Percentiles rank a stretch among this genome's conserved stretches.
phyloP scores from a whole-genome alignment of 2,888 invertebrate species.

The Cenopis cana region DNA sequence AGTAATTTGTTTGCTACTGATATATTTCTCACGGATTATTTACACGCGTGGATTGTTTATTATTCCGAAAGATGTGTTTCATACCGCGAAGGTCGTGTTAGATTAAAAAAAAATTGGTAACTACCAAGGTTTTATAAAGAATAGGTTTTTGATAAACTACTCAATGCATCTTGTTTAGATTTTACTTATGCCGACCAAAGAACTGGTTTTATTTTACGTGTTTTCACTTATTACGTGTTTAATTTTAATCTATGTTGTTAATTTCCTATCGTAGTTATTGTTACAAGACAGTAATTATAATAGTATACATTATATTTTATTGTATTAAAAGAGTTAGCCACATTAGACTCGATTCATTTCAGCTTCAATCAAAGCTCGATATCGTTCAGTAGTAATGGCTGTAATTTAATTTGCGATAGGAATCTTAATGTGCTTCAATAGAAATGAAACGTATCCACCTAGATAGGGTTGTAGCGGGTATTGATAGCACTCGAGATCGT shows the following conservation, averaged over 20 bases:
- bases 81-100: neutral
- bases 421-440: constrained; percentile 44
- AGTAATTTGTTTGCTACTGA: constrained; percentile 46
- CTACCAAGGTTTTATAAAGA: neutral
- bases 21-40: constrained; percentile 50
- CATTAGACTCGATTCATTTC: constrained; percentile 5
- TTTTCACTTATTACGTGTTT: neutral
- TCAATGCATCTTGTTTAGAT: neutral
- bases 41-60: constrained; percentile 6
- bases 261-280: neutral
- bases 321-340: neutral
- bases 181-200: neutral
- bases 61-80: neutral
- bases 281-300: too few species aligned
- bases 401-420: constrained; percentile 42
- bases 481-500: constrained; percentile 39
- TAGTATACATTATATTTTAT: too few species aligned
- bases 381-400: constrained; percentile 39
- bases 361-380: constrained; percentile 37
- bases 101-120: neutral
- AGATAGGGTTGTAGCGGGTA: constrained; percentile 40
- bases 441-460: constrained; percentile 45
- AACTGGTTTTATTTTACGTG: too few species aligned
- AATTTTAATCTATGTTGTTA: neutral
- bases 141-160: neutral